These are phyloP conservation scores for Hedychridium roseum DNA, from an alignment of 2,888 invertebrate genomes.

Conservation along the genomic window DNA sequence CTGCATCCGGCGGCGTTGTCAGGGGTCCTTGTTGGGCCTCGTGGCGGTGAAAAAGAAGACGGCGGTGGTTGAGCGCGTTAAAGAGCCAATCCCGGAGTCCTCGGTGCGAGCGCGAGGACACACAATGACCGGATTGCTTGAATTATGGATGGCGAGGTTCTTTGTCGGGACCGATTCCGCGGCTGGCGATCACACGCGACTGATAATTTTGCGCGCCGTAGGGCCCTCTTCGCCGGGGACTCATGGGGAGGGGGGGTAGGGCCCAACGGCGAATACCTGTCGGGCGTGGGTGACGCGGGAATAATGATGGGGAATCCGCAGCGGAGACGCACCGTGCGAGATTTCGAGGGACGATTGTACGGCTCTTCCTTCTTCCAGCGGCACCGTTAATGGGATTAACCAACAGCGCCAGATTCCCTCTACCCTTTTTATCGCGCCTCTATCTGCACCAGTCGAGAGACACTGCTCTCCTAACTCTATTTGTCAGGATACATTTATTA, in stretches of 20 bases:
- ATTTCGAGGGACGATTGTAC: constrained; percentile 43
- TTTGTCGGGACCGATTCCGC: constrained; percentile 48
- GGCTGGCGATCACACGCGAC: constrained; percentile 52
- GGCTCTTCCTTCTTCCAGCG: constrained; percentile 3
- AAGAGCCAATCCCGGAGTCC: constrained; percentile 55
- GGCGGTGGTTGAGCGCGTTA: constrained; percentile 18
- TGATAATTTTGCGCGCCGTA: constrained; percentile 48
- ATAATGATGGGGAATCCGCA: constrained; percentile 30
- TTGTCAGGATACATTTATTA: too few species aligned
- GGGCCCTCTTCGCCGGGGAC: constrained; percentile 10
- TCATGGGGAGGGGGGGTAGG: background rate
- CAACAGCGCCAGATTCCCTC: too few species aligned
- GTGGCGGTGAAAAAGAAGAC: constrained; percentile 1
- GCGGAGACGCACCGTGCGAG: constrained; percentile 26
- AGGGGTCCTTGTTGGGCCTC: constrained; percentile 6
- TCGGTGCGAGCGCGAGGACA: constrained; percentile 37
- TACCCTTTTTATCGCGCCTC: too few species aligned
- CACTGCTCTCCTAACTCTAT: too few species aligned
- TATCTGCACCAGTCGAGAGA: too few species aligned
- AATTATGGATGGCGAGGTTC: constrained; percentile 58
- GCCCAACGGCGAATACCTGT: constrained; percentile 15
- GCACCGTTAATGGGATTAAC: too few species aligned
- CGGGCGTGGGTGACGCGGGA: constrained; percentile 41
- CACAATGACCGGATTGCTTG: constrained; percentile 55
- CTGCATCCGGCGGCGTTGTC: constrained; percentile 19